Base-by-base conservation (phyloP, 2,797 vertebrate species). In the Yasuhikotakia modesta region DNA sequence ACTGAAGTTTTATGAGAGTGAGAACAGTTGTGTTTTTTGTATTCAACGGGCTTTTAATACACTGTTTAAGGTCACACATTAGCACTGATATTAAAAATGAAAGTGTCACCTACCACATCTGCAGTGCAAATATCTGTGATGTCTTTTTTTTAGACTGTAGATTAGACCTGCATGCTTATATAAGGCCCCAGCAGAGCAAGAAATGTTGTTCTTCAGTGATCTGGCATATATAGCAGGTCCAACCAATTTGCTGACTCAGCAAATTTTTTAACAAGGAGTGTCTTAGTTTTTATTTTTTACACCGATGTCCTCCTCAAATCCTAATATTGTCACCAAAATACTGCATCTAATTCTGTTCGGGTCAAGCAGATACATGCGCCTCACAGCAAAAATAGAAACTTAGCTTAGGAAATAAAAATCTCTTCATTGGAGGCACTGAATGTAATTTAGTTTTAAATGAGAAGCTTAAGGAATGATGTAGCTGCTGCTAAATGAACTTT, bases 191-290 rank as follows among this genome's bases (percentile, higher is more conserved):
- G 21, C 17, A 45, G n/a, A 21, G 7, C 70, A 45, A 22, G 12
- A 19, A 10, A 30, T 11, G 43, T 57, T 2, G 22, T 11, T 27
- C 24, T n/a, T n/a, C 14, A 48, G 24, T 35, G 10, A 60, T 60
- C 19, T 7, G 60, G 32, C 14, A 13, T 4, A 48, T 76, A 64
- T 27, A 17, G 22, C 35, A 7, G 19, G 43, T 43, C 48, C 17
- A 17, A 14, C 2, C 32, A 67, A 16, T 57, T 60, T 61, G 46
- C n/a, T 21, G 69, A 52, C 70, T 79, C 76, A 48, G 57, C 22
- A 4, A 12, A 60, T 10, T 19, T 60, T 73, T 50, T 21, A 43
- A n/a, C 16, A 55, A 55, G 5, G 50, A 2, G 4, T 11, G 22
- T 35, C 19, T 30, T 7, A 66, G 24, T n/a, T 53, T 39, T 46